These are phyloP conservation scores for Peromyscus melanophrys DNA, from an alignment of 2,797 vertebrate genomes.

Conservation along the genomic window DNA sequence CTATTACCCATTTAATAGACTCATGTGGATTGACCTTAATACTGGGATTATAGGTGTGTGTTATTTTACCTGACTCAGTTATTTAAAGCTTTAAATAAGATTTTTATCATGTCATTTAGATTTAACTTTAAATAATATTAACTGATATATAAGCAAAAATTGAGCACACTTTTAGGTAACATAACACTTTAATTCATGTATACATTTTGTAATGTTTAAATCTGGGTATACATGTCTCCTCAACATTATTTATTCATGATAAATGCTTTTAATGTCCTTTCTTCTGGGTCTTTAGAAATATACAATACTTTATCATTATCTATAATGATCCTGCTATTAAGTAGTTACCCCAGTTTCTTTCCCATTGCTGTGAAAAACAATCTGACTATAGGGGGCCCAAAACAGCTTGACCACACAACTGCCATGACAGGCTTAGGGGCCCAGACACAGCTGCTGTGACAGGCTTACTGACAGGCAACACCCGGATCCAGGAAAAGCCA, in stretches of 20 bases:
- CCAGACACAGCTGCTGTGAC: too few species aligned
- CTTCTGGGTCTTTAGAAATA: neutral
- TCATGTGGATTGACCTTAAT: too few species aligned
- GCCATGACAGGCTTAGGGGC: too few species aligned
- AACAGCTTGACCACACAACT: too few species aligned
- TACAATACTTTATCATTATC: neutral
- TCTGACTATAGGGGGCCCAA: too few species aligned
- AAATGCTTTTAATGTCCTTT: neutral
- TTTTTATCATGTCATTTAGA: neutral
- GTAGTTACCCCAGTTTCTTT: neutral
- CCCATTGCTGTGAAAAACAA: neutral
- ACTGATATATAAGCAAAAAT: neutral
- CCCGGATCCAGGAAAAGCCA: too few species aligned
- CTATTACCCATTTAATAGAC: too few species aligned
- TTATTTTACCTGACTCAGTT: neutral
- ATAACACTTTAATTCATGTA: neutral
- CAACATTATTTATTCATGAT: neutral
- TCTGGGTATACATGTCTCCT: neutral
- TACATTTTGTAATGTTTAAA: neutral
- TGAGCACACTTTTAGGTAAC: neutral
- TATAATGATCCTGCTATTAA: neutral
- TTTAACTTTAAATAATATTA: neutral
- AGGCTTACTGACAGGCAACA: too few species aligned
- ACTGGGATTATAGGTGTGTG: neutral
- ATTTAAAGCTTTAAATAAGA: neutral